Evolutionary conservation across 2,797 vertebrate species (phyloP).

Genomic region (Taenioides sp.): DNA sequence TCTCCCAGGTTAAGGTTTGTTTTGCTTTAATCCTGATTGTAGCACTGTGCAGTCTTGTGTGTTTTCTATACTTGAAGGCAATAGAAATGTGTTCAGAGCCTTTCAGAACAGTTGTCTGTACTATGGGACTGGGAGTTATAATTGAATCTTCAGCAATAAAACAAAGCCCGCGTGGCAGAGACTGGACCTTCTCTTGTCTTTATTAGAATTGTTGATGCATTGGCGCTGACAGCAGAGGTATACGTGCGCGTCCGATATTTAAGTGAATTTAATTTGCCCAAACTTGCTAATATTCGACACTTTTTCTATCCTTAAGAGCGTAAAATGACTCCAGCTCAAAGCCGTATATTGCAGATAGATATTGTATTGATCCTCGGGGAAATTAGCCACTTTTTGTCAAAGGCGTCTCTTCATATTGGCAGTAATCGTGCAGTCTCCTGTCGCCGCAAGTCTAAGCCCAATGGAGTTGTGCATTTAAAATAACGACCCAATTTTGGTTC

Average conservation of each 20-base stretch:
- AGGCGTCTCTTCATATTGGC: neutral
- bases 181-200: neutral
- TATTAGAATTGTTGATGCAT: neutral
- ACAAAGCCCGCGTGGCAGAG: neutral
- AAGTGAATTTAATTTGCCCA: conserved; percentile 1
- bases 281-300: neutral
- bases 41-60: no score
- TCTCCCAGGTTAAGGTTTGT: no score
- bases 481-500: neutral
- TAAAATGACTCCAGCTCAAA: neutral
- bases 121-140: neutral
- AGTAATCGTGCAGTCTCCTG: neutral
- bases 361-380: conserved; percentile 8
- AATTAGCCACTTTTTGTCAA: conserved; percentile 5
- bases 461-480: neutral
- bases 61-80: neutral
- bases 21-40: no score
- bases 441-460: neutral
- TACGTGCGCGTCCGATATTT: neutral
- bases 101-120: neutral
- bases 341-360: conserved; percentile 5
- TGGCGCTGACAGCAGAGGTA: neutral
- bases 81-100: neutral
- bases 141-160: neutral
- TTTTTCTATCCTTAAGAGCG: neutral